phyloP scores from a whole-genome alignment of 1,140 invertebrate species.

The Lordiphosa stackelbergi region DNA sequence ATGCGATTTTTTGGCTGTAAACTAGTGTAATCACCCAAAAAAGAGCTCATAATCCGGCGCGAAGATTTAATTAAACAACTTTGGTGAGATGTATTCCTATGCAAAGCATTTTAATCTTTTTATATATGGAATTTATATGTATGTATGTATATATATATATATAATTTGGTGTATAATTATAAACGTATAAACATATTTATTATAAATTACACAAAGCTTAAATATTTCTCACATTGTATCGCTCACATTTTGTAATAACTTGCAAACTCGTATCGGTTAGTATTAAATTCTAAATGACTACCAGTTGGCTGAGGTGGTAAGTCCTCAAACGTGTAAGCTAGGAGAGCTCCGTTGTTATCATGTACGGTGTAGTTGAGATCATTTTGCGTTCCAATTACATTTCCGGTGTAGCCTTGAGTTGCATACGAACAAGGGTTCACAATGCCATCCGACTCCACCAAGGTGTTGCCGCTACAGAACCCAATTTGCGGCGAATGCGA shows the following conservation, averaged over 20 bases:
- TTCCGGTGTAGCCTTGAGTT: conserved; percentile 52
- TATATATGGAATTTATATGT: conserved; percentile 66
- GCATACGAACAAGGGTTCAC: conserved; percentile 40
- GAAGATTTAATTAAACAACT: conserved; percentile 18
- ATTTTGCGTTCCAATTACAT: conserved; percentile 58
- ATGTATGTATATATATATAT: conserved; percentile 54
- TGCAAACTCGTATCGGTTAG: conserved; percentile 71
- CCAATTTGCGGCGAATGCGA: conserved; percentile 65
- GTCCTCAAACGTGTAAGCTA: conserved; percentile 67
- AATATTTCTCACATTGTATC: conserved; percentile 67
- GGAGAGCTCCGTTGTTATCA: conserved; percentile 70
- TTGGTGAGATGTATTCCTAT: conserved; percentile 43
- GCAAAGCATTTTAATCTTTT: conserved; percentile 68
- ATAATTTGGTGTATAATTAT: conserved; percentile 74
- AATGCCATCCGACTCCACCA: conserved; percentile 51
- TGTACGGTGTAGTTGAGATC: conserved; percentile 67
- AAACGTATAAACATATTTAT: conserved; percentile 70
- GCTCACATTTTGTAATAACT: conserved; percentile 64
- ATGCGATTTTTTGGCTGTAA: too few relatives aligned
- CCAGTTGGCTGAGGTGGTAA: conserved; percentile 69
- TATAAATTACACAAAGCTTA: conserved; percentile 73
- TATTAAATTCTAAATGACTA: conserved; percentile 76
- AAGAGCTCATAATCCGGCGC: background rate
- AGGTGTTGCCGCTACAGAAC: conserved; percentile 41
- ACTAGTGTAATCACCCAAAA: too few relatives aligned